phyloP scores from a whole-genome alignment of 2,797 vertebrate species.

The Agapornis canus region DNA sequence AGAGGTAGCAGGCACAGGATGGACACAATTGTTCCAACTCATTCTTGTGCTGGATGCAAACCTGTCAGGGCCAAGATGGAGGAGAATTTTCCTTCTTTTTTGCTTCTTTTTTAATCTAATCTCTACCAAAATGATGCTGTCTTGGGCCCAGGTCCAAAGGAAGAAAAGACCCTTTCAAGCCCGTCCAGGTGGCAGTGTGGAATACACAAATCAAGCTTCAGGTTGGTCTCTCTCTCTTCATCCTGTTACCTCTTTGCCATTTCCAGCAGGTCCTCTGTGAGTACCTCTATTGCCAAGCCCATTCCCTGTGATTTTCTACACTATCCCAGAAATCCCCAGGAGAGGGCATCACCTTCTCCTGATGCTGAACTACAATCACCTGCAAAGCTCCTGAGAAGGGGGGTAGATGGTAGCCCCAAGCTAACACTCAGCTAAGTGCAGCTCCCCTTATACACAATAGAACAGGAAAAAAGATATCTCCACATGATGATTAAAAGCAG shows the following conservation, averaged over 20 bases:
- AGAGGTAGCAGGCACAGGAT: neutral
- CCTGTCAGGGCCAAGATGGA: neutral
- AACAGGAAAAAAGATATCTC: neutral
- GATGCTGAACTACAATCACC: neutral
- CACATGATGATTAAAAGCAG: neutral
- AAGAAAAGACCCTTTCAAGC: slow-evolving; percentile 6
- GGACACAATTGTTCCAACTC: neutral
- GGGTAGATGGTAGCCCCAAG: neutral
- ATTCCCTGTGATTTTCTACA: neutral
- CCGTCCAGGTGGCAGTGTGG: neutral
- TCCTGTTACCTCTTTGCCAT: neutral
- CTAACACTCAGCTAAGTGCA: neutral
- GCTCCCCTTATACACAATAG: neutral
- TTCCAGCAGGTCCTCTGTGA: slow-evolving; percentile 5
- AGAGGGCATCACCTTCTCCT: neutral
- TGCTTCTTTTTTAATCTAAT: neutral
- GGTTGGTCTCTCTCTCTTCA: neutral
- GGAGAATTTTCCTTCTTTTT: neutral
- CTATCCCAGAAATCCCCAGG: neutral
- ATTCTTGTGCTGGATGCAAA: neutral
- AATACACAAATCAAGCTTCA: neutral
- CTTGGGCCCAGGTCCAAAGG: neutral
- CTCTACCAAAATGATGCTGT: neutral
- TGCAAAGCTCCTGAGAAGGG: neutral
- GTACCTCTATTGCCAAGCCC: neutral